Evolutionary conservation across 2,797 vertebrate species (phyloP), one percentile per base, ranked within the genome.

Genomic region (Okamejei kenojei): DNA sequence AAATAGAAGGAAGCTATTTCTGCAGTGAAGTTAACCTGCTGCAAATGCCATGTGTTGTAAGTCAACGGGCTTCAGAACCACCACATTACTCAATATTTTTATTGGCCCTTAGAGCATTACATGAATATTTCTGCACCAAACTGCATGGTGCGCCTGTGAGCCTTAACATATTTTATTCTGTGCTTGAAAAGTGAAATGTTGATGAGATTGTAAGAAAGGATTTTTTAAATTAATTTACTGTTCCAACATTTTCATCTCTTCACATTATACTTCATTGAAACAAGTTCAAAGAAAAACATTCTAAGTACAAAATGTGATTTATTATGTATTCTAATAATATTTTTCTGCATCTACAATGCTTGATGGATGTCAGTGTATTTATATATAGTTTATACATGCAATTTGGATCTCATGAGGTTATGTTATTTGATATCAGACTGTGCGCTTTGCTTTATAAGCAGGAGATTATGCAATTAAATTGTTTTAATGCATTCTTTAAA

Each of bases 161-260:
- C 17, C 38, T 17, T 80, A 45, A 7, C 79, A 45, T 11, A 84
- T 84, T n/a, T 84, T 61, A 84, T 13, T 84, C 54, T 45, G 19
- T 61, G 54, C 54, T 84, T 84, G 81, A 84, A 84, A 84, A n/a
- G 54, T n/a, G 0, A 13, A 84, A 61, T 84, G 81, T 61, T 84
- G 81, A 84, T 26, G 54, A 84, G 26, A 15, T 61, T 61, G 26
- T 61, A 11, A 61, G 54, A 84, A 84, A 84, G 9, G 26, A 1
- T 84, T 26, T 54, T 61, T 84, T 61, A 61, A 61, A 61, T 84
- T 84, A 84, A 84, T 84, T 84, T 84, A 84, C 26, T 84, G 81
- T 84, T 84, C 58, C n/a, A 84, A 84, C 4, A 84, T 58, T 84
- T 84, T 84, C 54, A 84, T 61, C 80, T 29, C 29, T 82, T 82